A percentile compares a stretch with the other conserved stretches of the same genome.
Evolutionary conservation across 2,888 invertebrate genomes (phyloP).

Genomic region (Endotricha flammealis): DNA sequence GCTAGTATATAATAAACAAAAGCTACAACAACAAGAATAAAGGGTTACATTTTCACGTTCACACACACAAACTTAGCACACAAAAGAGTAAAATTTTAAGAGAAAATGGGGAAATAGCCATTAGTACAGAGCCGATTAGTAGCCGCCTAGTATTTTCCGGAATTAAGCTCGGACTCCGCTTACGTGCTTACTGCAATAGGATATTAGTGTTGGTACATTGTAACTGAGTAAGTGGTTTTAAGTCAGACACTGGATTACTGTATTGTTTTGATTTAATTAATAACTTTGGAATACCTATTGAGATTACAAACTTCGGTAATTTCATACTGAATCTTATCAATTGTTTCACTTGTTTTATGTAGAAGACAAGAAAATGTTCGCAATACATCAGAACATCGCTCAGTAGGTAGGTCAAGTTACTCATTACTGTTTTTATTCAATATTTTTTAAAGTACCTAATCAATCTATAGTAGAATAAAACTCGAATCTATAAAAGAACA

Average conservation of each 20-base stretch:
- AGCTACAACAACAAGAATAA: constrained; percentile 4
- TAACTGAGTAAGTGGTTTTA: background rate
- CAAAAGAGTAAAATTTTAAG: constrained; percentile 26
- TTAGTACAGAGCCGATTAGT: constrained; percentile 41
- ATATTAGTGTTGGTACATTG: constrained; percentile 3
- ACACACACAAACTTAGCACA: constrained; percentile 17
- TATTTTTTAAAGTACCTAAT: too few species aligned
- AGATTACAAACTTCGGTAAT: too few species aligned
- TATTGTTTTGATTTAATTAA: constrained; percentile 26
- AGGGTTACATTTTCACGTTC: constrained; percentile 17
- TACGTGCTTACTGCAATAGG: constrained; percentile 23
- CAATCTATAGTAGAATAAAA: too few species aligned
- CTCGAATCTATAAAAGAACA: too few species aligned
- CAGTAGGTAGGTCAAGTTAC: too few species aligned
- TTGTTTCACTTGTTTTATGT: too few species aligned
- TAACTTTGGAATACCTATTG: too few species aligned
- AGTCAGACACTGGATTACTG: constrained; percentile 22
- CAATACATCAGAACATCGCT: too few species aligned
- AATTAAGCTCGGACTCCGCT: constrained; percentile 29
- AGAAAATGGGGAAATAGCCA: constrained; percentile 33
- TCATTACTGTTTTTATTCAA: too few species aligned
- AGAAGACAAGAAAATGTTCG: too few species aligned
- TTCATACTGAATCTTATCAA: too few species aligned
- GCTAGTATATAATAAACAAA: too few species aligned
- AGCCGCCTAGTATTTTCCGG: constrained; percentile 25